A percentile compares a stretch with the other conserved stretches of the same genome.
These are phyloP conservation scores for Acanthaster planci DNA, from an alignment of 35 echinoderm and acorn worm species.

Conservation along the genomic window DNA sequence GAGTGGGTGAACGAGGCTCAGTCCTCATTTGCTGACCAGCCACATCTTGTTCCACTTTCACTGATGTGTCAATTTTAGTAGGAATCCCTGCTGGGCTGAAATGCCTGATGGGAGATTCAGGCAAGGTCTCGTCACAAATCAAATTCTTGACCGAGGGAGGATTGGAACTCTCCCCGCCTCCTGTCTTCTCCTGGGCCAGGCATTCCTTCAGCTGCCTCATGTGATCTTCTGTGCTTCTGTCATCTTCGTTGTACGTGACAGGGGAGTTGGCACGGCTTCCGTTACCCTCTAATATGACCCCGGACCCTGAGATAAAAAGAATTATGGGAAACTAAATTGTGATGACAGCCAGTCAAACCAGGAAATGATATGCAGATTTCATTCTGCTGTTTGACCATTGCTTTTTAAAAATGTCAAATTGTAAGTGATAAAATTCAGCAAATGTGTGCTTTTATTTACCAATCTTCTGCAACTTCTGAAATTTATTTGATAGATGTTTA, in stretches of 20 bases:
- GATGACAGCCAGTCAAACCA: no score
- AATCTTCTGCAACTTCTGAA: no score
- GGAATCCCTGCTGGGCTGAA: not conserved
- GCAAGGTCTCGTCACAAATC: not conserved
- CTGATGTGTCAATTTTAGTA: not conserved
- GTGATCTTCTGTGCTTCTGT: not conserved
- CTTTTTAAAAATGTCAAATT: no score
- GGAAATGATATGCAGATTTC: no score
- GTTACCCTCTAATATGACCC: not conserved
- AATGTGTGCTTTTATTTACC: no score
- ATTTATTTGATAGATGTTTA: no score
- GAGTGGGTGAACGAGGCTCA: not conserved
- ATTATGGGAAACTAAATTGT: no score
- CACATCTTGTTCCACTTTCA: not conserved
- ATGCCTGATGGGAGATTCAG: conserved; percentile 1
- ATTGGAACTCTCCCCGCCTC: not conserved
- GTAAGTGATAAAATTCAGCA: no score
- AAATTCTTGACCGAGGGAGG: not conserved
- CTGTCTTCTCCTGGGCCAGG: not conserved
- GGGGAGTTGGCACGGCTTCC: conserved; percentile 12
- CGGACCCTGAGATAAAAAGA: not conserved
- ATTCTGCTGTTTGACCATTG: no score
- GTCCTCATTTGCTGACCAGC: not conserved
- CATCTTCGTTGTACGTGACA: not conserved
- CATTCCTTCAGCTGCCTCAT: not conserved